phyloP scores from a whole-genome alignment of 2,113 vertebrate species.

The Hydrochoerus hydrochaeris region DNA sequence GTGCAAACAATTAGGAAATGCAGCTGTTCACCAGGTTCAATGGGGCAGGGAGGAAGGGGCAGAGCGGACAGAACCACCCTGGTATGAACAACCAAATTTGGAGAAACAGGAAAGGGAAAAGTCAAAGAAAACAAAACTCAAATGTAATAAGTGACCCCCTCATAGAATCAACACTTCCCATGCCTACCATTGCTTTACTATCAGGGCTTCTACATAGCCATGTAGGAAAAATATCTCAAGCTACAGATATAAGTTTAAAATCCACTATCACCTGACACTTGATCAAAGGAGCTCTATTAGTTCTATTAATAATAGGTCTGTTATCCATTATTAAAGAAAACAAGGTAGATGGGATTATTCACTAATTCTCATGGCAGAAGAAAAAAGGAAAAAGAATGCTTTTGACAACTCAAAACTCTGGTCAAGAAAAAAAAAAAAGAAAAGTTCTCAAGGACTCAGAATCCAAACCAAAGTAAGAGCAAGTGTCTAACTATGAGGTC shows the following conservation, averaged over 20 bases:
- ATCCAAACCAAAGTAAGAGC: constrained; percentile 3
- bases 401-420: background rate
- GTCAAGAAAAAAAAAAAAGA: background rate
- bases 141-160: background rate
- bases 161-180: background rate
- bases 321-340: constrained; percentile 15
- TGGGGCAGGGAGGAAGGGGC: background rate
- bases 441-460: background rate
- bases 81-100: background rate
- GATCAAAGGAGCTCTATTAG: background rate
- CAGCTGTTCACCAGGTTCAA: constrained; percentile 91
- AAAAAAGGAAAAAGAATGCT: background rate
- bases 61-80: background rate
- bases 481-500: background rate
- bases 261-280: background rate
- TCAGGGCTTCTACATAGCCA: background rate
- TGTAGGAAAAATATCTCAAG: background rate
- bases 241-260: background rate
- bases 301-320: background rate
- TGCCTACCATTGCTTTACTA: rapidly evolving
- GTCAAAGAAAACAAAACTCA: background rate
- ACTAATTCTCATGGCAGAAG: background rate
- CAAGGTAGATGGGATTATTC: background rate
- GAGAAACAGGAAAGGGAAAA: background rate
- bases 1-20: constrained; percentile 95